phyloP scores from a whole-genome alignment of 1,140 invertebrate genomes.

The Euura saliciscinereae region DNA sequence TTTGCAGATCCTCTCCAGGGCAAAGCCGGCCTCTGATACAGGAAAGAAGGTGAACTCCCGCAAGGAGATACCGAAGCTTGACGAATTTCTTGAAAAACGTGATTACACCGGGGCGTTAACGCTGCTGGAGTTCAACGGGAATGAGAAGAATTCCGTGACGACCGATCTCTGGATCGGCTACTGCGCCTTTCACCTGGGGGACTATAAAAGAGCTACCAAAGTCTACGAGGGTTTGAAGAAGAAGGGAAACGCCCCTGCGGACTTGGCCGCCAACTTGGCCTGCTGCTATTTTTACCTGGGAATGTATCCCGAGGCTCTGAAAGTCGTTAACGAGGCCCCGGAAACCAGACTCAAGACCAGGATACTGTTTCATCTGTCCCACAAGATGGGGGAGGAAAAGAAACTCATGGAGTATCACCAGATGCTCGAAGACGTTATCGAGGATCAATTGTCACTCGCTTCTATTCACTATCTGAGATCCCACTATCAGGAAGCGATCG shows the following conservation, averaged over 20 bases:
- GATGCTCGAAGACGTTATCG: constrained; percentile 83
- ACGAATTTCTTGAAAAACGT: constrained; percentile 86
- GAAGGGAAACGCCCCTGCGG: constrained; percentile 53
- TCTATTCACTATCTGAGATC: constrained; percentile 95
- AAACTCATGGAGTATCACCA: constrained; percentile 82
- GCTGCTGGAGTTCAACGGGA: constrained; percentile 79
- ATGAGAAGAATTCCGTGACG: constrained; percentile 65
- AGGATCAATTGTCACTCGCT: constrained; percentile 95
- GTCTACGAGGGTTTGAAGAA: constrained; percentile 67
- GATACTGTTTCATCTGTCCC: constrained; percentile 90
- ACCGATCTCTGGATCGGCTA: constrained; percentile 90
- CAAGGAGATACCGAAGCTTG: constrained; percentile 76
- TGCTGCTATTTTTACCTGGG: constrained; percentile 97
- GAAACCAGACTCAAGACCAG: constrained; percentile 76
- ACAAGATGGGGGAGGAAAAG: constrained; percentile 90
- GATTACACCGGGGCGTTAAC: constrained; percentile 96
- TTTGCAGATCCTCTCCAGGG: constrained; percentile 71
- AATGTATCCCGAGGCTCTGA: constrained; percentile 75
- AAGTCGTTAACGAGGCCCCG: constrained; percentile 66
- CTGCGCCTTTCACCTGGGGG: constrained; percentile 93
- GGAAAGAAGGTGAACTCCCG: constrained; percentile 48
- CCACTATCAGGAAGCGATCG: constrained; percentile 98
- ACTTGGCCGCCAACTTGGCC: constrained; percentile 80
- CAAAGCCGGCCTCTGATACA: constrained; percentile 68
- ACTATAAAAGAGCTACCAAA: constrained; percentile 87